Evolutionary conservation across 2,888 invertebrate genomes (phyloP).

Genomic region (Aplocera efformata): DNA sequence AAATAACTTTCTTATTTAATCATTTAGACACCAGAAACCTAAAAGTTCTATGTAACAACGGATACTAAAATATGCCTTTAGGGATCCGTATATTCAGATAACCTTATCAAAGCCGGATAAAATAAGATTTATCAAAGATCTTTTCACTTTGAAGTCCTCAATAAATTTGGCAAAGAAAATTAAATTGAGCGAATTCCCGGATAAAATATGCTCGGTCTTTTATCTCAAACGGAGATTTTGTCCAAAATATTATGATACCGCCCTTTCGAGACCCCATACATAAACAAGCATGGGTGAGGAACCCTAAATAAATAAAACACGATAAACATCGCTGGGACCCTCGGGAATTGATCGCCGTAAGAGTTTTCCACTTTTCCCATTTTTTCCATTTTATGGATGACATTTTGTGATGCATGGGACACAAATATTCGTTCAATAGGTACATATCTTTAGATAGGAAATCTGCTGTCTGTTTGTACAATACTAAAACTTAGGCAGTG

Average conservation of each 20-base stretch:
- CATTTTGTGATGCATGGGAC: conserved; percentile 1
- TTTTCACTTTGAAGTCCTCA: conserved; percentile 12
- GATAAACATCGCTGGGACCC: conserved; percentile 28
- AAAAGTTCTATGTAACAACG: too few species aligned
- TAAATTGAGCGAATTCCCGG: conserved; percentile 14
- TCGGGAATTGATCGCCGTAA: conserved; percentile 23
- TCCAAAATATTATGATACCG: conserved; percentile 21
- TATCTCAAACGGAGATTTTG: conserved; percentile 16
- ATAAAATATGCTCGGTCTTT: conserved; percentile 11
- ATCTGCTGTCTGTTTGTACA: too few species aligned
- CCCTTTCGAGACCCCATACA: conserved; percentile 18
- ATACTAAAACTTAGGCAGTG: too few species aligned
- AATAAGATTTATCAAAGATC: conserved; percentile 12
- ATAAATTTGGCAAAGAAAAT: conserved; percentile 14
- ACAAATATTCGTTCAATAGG: too few species aligned
- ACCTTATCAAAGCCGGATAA: conserved; percentile 1
- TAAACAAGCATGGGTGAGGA: conserved; percentile 24
- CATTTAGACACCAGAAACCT: too few species aligned
- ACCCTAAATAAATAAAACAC: conserved; percentile 29
- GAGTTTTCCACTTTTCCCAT: conserved; percentile 18
- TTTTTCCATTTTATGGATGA: conserved; percentile 12
- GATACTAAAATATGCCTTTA: too few species aligned
- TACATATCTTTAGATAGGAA: too few species aligned
- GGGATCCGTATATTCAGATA: neutral
- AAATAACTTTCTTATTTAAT: too few species aligned